Base-by-base conservation (phyloP, 2,888 invertebrate species). In the Drosophila atripex region DNA sequence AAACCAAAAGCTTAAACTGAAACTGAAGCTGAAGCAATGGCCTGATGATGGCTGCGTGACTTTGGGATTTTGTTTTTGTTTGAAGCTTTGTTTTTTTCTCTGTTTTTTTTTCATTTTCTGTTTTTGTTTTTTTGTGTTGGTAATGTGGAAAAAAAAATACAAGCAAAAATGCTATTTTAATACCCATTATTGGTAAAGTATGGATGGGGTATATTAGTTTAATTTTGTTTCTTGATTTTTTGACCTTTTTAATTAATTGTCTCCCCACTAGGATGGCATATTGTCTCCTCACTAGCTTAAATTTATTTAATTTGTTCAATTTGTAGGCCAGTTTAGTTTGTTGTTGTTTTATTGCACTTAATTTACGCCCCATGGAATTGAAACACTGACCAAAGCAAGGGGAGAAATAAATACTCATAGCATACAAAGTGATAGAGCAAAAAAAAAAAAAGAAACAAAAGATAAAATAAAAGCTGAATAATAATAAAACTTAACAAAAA, bases 351-450 rank as follows among this genome's bases (percentile, higher is more conserved):
- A 80, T 82, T 82, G 71, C 79, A 73, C 56, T 69, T 66, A 78
- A 82, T 82, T 85, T 85, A 69, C 77, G 71, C 56, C 85, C 83
- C 71, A 74, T 78, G 70, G 58, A 71, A 80, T 71, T 41, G 57
- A 49, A 65, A 66, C 68, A 66, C 68, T 53, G 32, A 54, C 51
- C 55, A 63, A 35, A 43, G 12, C 23, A 35, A 43, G 43, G 50
- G 12, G 23, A 12, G n/a, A 32, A 46, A 25, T 38, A 39, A 9
- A 9, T 14, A 39, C 16, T 23, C 21, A 11, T n/a, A 7, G 28
- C 18, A 43, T 30, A 8, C 51, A 35, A 46, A 54, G 50, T 32
- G 35, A 50, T 14, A 57, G 59, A 43, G 51, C 14, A 12, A 41
- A 53, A 38, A 39, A 41, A 47, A n/a, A n/a, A n/a, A n/a, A n/a